Base-by-base conservation (phyloP, 2,888 invertebrate species). In the Itoplectis maculator region DNA sequence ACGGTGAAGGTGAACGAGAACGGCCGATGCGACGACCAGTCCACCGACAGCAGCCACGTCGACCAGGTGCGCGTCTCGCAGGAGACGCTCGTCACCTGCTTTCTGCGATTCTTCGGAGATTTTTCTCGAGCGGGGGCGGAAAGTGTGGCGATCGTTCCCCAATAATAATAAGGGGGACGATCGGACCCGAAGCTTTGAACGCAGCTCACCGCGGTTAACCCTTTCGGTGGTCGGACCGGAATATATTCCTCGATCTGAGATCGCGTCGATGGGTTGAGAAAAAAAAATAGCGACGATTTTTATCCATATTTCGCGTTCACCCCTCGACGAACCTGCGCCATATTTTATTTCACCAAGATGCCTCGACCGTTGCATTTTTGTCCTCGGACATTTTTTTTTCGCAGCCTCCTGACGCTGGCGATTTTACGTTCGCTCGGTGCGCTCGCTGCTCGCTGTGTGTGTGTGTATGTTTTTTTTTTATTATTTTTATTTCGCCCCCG, bases 401-500 rank as follows among this genome's bases (percentile, higher is more conserved):
- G 2, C 42, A 29, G n/a, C 23, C 37, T 74, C 56, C 82, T 65
- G 65, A 79, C 74, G 74, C 63, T 74, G 51, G 56, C 49, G 63
- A 66, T 69, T 54, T 54, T 18, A 37, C 37, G 37, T 18, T 40
- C 61, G n/a, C 61, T 49, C 82, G 29, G 29, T 5, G 29, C 29
- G 2, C 3, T 5, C 5, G 29, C 29, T 29, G 29, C 29, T 29
- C n/a, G 29, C 29, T 5, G 29, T 5, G n/a, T n/a, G n/a, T n/a
- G n/a, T 29, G 29, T 29, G 29, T 76, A 66, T 70, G 66, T 49
- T 61, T 75, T 70, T 84, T 79, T 72, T 42, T 77, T 78, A 78
- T 85, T 88, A 89, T 90, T 89, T 90, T 89, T 89, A 89, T 91
- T 90, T 89, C 86, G 86, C 86, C 88, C 89, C 89, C 89, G 88